These are phyloP conservation scores for Datnioides undecimradiatus DNA, from an alignment of 2,113 vertebrate species.

Conservation along the genomic window DNA sequence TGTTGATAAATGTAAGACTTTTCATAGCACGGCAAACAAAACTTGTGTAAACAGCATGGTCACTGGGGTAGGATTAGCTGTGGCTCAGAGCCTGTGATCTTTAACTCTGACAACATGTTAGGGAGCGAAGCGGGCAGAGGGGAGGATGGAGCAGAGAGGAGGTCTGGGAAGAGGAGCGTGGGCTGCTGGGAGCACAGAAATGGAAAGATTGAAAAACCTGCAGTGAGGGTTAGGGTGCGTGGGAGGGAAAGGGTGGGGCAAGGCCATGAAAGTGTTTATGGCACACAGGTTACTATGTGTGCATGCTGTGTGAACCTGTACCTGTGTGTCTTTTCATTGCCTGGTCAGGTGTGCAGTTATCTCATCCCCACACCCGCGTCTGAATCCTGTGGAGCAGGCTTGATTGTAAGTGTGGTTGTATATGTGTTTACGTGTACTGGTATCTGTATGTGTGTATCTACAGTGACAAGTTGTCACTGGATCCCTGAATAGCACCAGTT, in stretches of 20 bases:
- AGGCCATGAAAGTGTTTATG: slow-evolving; percentile 54
- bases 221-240: slow-evolving; percentile 65
- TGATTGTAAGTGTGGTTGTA: slow-evolving; percentile 55
- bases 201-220: slow-evolving; percentile 74
- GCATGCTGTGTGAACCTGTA: slow-evolving; percentile 54
- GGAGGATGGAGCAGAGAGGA: slow-evolving; percentile 44
- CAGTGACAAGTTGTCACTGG: slow-evolving; percentile 70
- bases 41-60: slow-evolving; percentile 41
- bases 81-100: slow-evolving; percentile 46
- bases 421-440: slow-evolving; percentile 48
- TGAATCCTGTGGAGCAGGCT: slow-evolving; percentile 71
- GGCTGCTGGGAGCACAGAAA: slow-evolving; percentile 58
- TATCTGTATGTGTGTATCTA: slow-evolving; percentile 67
- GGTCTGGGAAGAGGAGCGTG: slow-evolving; percentile 56
- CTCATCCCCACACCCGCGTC: slow-evolving; percentile 58
- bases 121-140: background rate
- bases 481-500: slow-evolving; percentile 68
- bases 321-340: slow-evolving; percentile 62
- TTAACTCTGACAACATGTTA: slow-evolving; percentile 35
- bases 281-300: slow-evolving; percentile 70
- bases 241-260: slow-evolving; percentile 67
- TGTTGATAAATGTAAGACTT: slow-evolving; percentile 44
- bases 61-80: slow-evolving; percentile 32
- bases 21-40: slow-evolving; percentile 44
- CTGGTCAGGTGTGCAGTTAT: slow-evolving; percentile 66